Base-by-base conservation (phyloP, 2,888 invertebrate species). In the Trichogramma dendrolimi region DNA sequence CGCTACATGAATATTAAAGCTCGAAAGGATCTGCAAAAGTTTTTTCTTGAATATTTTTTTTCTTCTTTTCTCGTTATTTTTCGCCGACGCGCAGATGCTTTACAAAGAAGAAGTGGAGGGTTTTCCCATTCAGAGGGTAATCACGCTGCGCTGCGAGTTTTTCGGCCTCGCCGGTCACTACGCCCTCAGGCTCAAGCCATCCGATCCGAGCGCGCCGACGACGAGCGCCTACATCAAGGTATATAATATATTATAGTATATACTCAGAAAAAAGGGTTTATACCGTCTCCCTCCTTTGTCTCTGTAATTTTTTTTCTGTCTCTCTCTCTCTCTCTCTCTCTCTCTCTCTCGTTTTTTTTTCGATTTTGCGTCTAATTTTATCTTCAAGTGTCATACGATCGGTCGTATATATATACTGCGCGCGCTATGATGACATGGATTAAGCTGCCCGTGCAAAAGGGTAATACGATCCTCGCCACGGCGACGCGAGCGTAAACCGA, bases 131-230 rank as follows among this genome's bases (percentile, higher is more conserved):
- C 83, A 86, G 43, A 84, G 86, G 49, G 83, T 86, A 14, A 81
- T 91, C 73, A 66, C 69, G 38, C 81, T 92, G 40, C 83, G 87
- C 43, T 92, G 92, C 72, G 89, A 92, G 73, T 83, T 90, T 46
- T 92, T 92, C 71, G 92, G 92, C 1, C 83, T 91, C 67, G 90
- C 91, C 0, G 92, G 92, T 0, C 89, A 90, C 79, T 92, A 92
- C 75, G 87, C 89, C 0, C 81, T 92, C 5, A 86, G 88, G 56
- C 76, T 92, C 61, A 82, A 88, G 46, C 89, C 92, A 0, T 85
- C 87, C 4, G 81, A 84, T 0, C 85, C 86, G 0, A 83, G 83
- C 1, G 83, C 87, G 56, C 85, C 88, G 51, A 83, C 85, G n/a
- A 85, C 86, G 0, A 83, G 86, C 56, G 85, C 87, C 51, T 88